Evolutionary conservation across 2,888 invertebrate species (phyloP).

Genomic region (Ophraella communa): DNA sequence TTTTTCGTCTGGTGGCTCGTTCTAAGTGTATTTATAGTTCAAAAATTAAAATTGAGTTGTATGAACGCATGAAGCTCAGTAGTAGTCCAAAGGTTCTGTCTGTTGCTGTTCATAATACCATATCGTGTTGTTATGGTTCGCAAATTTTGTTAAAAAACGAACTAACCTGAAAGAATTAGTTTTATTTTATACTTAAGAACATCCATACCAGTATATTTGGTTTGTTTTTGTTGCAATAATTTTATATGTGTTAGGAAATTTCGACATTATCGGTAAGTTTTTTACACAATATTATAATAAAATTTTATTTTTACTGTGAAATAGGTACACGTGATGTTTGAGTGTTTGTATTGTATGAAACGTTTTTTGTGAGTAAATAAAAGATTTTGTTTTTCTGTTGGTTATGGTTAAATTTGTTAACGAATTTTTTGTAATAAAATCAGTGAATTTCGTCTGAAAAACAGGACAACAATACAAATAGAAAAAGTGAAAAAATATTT

Average conservation of each 20-base stretch:
- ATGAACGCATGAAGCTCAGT: not conserved
- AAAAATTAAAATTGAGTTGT: not conserved
- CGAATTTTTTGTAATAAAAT: too few species aligned
- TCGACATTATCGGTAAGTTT: not conserved
- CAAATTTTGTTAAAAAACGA: not conserved
- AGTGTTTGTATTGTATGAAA: too few species aligned
- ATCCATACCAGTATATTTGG: not conserved
- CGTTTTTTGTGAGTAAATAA: too few species aligned
- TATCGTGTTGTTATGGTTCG: not conserved
- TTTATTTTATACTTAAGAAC: not conserved
- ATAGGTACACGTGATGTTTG: too few species aligned
- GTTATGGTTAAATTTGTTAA: too few species aligned
- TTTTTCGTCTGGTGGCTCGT: not conserved
- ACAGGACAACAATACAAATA: too few species aligned
- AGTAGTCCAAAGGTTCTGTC: not conserved
- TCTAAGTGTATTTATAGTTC: not conserved
- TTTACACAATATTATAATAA: too few species aligned
- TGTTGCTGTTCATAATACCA: not conserved
- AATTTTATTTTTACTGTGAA: too few species aligned
- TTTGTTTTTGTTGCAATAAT: not conserved
- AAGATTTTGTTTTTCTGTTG: too few species aligned
- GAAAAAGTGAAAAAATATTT: too few species aligned
- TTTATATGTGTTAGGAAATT: not conserved
- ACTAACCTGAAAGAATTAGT: not conserved
- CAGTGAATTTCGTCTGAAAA: too few species aligned